These are phyloP conservation scores for Oceanodroma leucorhoa DNA, from an alignment of 2,797 vertebrate genomes.

Conservation along the genomic window DNA sequence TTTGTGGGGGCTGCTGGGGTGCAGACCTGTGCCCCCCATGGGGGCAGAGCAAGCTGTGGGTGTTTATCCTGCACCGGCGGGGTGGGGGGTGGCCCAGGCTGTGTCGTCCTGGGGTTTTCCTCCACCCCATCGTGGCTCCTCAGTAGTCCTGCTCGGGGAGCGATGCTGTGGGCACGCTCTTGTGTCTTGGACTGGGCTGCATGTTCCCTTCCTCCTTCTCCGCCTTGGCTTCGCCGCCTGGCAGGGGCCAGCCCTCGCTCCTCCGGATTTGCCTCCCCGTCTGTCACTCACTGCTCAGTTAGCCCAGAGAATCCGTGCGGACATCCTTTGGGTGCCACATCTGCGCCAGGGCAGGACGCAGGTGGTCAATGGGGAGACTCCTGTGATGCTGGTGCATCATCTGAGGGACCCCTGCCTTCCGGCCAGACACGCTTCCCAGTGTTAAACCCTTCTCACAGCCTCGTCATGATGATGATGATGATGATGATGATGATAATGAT, in stretches of 20 bases:
- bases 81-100: neutral
- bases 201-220: neutral
- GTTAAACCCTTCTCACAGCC: neutral
- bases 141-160: rapidly evolving
- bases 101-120: neutral
- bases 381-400: neutral
- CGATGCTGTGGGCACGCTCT: neutral
- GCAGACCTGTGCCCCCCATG: neutral
- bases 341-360: rapidly evolving
- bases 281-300: neutral
- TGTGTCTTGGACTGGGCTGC: neutral
- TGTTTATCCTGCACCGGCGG: neutral
- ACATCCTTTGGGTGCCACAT: neutral
- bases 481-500: neutral
- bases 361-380: neutral
- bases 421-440: rapidly evolving
- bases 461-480: rapidly evolving
- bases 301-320: rapidly evolving
- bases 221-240: neutral
- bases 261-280: neutral
- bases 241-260: neutral
- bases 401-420: neutral
- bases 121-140: neutral
- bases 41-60: neutral
- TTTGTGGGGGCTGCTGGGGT: neutral